Evolutionary conservation across 2,797 vertebrate genomes (phyloP), one percentile per base, ranked within the genome.

Genomic region (Pseudomugil tenellus): DNA sequence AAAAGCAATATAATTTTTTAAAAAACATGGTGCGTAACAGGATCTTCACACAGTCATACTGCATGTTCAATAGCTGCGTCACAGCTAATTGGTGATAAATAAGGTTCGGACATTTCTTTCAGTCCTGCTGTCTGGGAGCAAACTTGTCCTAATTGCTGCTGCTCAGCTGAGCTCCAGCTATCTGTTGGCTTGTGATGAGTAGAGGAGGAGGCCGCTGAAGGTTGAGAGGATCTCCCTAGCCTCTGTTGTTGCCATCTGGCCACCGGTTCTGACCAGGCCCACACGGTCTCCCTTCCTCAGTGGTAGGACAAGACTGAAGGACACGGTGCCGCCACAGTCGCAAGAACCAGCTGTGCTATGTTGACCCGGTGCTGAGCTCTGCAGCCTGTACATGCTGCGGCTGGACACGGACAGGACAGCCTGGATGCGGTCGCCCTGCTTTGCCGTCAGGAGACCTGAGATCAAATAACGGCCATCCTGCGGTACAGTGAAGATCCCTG

Each of bases 181-280:
- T 90, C 95, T 93, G 35, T 87, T 91, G 73, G 91, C 87, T 71
- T 94, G 88, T 21, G 93, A 92, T 29, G 95, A 91, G 60, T 99
- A 98, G 53, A 99, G 93, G 85, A 96, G 96, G 67, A 97, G 90
- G 57, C 94, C 96, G 34, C 96, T 98, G 84, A 94, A 99, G 0
- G 96, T 98, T 77, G 97, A 98, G 54, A 96, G 96, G 90, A 98
- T 94, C 87, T 99, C 98, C 0, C 95, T 93, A 58, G 95, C 95
- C 84, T 96, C 94, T 0, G 96, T 95, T 63, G 95, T 92, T 41
- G 96, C 97, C 72, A 99, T 87, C 58, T 92, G 95, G 77, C 98
- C 98, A 46, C 94, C 92, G 0, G 95, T 98, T 76, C 96, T 93
- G 0, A 98, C 93, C 0, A 99, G 70, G 0, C 94, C 95, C 63